A percentile compares a stretch with the other conserved stretches of the same genome.
These are phyloP conservation scores for Notarius quadriscutis DNA, from an alignment of 2,113 vertebrate species.

Conservation along the genomic window DNA sequence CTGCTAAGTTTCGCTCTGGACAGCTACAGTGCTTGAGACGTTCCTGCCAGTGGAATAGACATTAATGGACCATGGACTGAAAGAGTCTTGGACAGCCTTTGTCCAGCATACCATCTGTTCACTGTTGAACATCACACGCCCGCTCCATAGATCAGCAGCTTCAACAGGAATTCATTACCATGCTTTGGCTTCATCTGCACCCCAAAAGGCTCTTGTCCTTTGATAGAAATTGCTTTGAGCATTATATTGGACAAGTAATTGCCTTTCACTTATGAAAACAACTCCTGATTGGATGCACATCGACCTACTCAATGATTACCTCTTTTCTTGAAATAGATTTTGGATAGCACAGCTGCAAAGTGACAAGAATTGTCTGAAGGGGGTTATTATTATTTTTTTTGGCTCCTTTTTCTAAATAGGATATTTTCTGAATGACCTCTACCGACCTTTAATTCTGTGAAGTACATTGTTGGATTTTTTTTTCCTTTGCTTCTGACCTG, in stretches of 20 bases:
- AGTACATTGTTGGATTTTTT: conserved; percentile 25
- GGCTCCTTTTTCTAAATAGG: not conserved
- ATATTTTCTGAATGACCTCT: conserved; percentile 39
- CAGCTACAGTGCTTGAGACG: not conserved
- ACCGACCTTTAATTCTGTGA: conserved; percentile 29
- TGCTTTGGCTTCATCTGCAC: conserved; percentile 12
- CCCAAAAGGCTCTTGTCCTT: conserved; percentile 31
- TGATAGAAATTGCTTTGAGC: conserved; percentile 30
- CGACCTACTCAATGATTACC: conserved; percentile 39
- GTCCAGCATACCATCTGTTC: conserved; percentile 44
- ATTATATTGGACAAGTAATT: conserved; percentile 40
- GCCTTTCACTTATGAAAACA: conserved; percentile 34
- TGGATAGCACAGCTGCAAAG: not conserved
- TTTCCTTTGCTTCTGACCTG: conserved; percentile 9
- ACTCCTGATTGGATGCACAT: conserved; percentile 41
- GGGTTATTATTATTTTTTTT: not conserved
- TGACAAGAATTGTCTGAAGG: not conserved
- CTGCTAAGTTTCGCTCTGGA: conserved; percentile 24
- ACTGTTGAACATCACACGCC: conserved; percentile 25
- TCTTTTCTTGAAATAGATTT: conserved; percentile 33
- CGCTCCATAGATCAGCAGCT: conserved; percentile 18
- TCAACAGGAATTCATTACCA: conserved; percentile 37
- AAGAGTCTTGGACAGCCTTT: conserved; percentile 24
- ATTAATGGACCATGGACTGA: conserved; percentile 21
- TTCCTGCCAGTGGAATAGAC: conserved; percentile 17